phyloP scores from a whole-genome alignment of 2,888 invertebrate species.

The Ariolimax columbianus region DNA sequence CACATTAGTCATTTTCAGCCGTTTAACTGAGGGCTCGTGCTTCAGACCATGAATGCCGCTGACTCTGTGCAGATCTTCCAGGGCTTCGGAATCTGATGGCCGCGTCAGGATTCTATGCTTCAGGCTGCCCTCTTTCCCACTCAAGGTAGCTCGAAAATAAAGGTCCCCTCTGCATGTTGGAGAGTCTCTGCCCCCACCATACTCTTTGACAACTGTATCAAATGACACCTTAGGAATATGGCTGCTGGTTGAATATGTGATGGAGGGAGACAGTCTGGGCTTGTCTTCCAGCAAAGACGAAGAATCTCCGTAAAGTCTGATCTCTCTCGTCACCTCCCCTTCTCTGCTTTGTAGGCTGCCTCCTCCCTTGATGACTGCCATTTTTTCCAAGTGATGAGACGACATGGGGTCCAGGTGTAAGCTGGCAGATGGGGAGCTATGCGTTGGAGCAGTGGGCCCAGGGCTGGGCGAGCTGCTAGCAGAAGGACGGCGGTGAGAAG shows the following conservation, averaged over 20 bases:
- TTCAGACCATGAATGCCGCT: conserved; percentile 43
- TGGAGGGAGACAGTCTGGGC: conserved; percentile 52
- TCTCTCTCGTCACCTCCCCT: neutral
- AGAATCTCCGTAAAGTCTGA: conserved; percentile 24
- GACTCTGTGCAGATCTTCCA: conserved; percentile 29
- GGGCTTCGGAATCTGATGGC: conserved; percentile 75
- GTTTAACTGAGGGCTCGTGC: conserved; percentile 37
- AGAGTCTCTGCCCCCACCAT: conserved; percentile 47
- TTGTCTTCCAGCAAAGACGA: conserved; percentile 53
- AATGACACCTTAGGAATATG: conserved; percentile 49
- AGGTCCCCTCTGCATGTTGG: conserved; percentile 39
- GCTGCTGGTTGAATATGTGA: conserved; percentile 22
- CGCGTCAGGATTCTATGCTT: conserved; percentile 83
- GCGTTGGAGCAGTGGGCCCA: conserved; percentile 31
- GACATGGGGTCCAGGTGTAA: conserved; percentile 12
- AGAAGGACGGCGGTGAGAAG: conserved; percentile 46
- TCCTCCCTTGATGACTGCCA: conserved; percentile 41
- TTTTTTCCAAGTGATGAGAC: conserved; percentile 46
- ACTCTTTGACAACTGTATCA: conserved; percentile 51
- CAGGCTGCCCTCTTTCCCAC: conserved; percentile 83
- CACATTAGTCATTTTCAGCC: conserved; percentile 26
- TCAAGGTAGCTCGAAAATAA: conserved; percentile 57
- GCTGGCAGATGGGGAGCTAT: conserved; percentile 33
- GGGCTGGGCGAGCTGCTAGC: conserved; percentile 50
- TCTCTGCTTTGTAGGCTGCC: conserved; percentile 29